A percentile compares a stretch with the other conserved stretches of the same genome.
phyloP scores from a whole-genome alignment of 2,113 vertebrate genomes.

The Melanotaenia duboulayi region DNA sequence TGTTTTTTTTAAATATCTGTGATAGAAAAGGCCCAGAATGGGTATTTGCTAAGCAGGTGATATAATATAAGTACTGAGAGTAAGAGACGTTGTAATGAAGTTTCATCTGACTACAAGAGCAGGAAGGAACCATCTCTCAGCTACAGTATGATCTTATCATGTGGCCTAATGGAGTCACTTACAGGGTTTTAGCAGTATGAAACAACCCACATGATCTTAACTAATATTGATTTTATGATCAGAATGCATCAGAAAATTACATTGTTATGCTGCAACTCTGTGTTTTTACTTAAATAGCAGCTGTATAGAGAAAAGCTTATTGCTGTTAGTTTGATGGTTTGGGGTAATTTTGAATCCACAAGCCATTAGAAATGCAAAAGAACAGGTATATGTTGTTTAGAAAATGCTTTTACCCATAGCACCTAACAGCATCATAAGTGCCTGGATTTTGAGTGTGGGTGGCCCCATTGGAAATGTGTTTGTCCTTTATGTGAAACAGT shows the following conservation, averaged over 20 bases:
- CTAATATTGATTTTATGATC: slow-evolving; percentile 76
- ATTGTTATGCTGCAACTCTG: slow-evolving; percentile 39
- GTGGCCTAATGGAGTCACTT: slow-evolving; percentile 76
- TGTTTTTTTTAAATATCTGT: slow-evolving; percentile 14
- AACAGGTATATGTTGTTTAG: slow-evolving; percentile 14
- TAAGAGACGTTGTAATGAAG: slow-evolving; percentile 69
- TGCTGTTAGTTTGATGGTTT: neutral
- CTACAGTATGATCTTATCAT: slow-evolving; percentile 76
- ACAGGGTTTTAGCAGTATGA: slow-evolving; percentile 59
- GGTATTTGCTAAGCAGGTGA: slow-evolving; percentile 60
- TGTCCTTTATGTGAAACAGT: slow-evolving; percentile 7
- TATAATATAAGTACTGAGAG: slow-evolving; percentile 14
- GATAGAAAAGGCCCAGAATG: slow-evolving; percentile 54
- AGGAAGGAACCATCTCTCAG: slow-evolving; percentile 76
- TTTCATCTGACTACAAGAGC: slow-evolving; percentile 73
- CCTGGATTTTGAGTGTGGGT: slow-evolving; percentile 36
- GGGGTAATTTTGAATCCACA: slow-evolving; percentile 9
- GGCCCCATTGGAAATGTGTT: slow-evolving; percentile 33
- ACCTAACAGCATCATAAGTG: neutral
- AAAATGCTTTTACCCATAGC: slow-evolving; percentile 48
- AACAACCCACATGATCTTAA: slow-evolving; percentile 39
- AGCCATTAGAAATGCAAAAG: neutral
- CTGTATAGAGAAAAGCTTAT: slow-evolving; percentile 21
- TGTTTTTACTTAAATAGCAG: slow-evolving; percentile 27
- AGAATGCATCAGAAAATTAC: slow-evolving; percentile 63